These are phyloP conservation scores for Drosophila yooni DNA, from an alignment of 2,888 invertebrate species.

Conservation along the genomic window DNA sequence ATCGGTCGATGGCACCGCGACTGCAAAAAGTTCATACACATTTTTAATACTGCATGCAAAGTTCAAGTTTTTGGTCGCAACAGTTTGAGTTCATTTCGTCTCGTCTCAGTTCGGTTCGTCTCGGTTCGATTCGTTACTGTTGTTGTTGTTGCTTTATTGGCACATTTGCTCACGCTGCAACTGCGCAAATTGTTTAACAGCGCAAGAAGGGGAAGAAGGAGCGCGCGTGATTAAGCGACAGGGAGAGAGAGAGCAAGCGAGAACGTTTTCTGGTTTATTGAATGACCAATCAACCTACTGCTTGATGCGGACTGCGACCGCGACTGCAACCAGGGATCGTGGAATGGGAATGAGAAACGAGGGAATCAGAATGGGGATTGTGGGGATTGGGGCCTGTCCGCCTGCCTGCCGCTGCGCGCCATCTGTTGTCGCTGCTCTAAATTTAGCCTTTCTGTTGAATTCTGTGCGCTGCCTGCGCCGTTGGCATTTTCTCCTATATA, in stretches of 20 bases:
- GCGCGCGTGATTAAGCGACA: constrained; percentile 17
- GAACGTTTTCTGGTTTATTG: constrained; percentile 61
- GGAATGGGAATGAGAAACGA: neutral
- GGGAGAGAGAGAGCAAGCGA: constrained; percentile 22
- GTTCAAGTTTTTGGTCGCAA: constrained; percentile 54
- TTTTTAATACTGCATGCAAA: constrained; percentile 38
- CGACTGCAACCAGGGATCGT: constrained; percentile 36
- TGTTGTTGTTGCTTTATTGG: constrained; percentile 36
- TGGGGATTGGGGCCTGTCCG: constrained; percentile 27
- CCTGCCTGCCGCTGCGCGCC: constrained; percentile 25
- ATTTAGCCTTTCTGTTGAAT: constrained; percentile 77
- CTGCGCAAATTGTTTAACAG: constrained; percentile 74
- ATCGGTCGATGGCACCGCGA: constrained; percentile 43
- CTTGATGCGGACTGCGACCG: constrained; percentile 51
- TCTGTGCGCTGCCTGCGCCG: constrained; percentile 51
- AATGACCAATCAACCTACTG: constrained; percentile 81
- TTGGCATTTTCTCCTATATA: constrained; percentile 69
- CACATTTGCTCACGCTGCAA: constrained; percentile 52
- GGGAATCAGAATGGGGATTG: constrained; percentile 11
- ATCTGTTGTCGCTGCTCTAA: constrained; percentile 63
- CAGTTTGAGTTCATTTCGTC: constrained; percentile 31
- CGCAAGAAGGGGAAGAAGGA: constrained; percentile 9
- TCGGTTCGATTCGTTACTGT: constrained; percentile 12
- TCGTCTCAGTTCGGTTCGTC: constrained; percentile 1
- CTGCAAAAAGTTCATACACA: constrained; percentile 44